Evolutionary conservation across 1,140 invertebrate genomes (phyloP), one percentile per base, ranked within the genome.

Genomic region (Camponotus floridanus): DNA sequence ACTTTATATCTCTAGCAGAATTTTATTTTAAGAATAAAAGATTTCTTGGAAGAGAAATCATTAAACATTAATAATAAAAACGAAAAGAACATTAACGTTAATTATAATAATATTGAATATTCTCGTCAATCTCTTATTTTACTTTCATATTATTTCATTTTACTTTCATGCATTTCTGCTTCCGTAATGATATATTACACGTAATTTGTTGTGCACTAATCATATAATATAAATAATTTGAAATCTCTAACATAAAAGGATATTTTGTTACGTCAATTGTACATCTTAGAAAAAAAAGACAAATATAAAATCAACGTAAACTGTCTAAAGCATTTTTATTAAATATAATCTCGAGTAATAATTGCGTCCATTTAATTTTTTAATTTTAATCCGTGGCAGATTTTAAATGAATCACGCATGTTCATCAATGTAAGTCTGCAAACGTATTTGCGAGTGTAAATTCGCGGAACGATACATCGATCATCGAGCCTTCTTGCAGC

Each of bases 381-480:
- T 62, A 74, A 73, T 74, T 39, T 61, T 7, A 71, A 81, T 81
- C 39, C 55, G 33, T 42, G 68, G 39, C 39, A 45, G 51, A 81
- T 33, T 81, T 11, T 51, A 73, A 73, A 81, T 61, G 39, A 81
- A 73, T 81, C 79, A 62, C 55, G 13, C 42, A 42, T 48, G 61
- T 45, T 33, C 9, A 61, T 73, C 31, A 55, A 9, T 45, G 21
- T 65, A 39, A 79, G 33, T 36, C 39, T 51, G 55, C 55, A 45
- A 36, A 42, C 9, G 42, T 62, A 83, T 36, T 39, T 51, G 79
- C 79, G 68, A 74, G 68, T 83, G 79, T 62, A 83, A 83, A 83
- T 83, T 83, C 68, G 79, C 71, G 68, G 68, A 83, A 83, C 68
- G 79, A 83, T 61, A 74, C 88, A 91, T 91, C 89, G 88, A 91